Percentiles rank a stretch among this genome's conserved stretches.
These are phyloP conservation scores for Tetragonula carbonaria DNA, from an alignment of 2,888 invertebrate genomes.

Conservation along the genomic window DNA sequence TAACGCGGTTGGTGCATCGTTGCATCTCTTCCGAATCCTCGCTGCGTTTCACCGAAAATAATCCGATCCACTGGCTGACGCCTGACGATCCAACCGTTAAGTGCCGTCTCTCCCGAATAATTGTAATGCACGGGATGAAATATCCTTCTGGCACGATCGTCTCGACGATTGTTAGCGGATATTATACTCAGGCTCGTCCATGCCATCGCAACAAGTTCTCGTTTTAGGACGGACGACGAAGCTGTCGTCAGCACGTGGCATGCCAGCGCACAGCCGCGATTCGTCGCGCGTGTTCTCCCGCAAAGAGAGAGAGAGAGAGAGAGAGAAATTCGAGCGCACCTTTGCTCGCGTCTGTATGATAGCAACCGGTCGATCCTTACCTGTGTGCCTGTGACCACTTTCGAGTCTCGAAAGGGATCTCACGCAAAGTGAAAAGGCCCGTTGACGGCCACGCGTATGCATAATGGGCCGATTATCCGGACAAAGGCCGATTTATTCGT, in stretches of 20 bases:
- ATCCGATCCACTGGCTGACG: slow-evolving; percentile 30
- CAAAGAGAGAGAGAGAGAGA: too few species aligned
- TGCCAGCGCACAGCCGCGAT: too few species aligned
- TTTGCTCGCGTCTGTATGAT: not conserved
- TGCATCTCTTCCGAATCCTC: slow-evolving; percentile 18
- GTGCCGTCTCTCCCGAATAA: slow-evolving; percentile 15
- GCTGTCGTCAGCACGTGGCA: too few species aligned
- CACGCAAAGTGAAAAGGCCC: slow-evolving; percentile 39
- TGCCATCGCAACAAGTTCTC: not conserved
- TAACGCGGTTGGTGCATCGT: slow-evolving; percentile 41
- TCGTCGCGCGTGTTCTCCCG: too few species aligned
- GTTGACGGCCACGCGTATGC: slow-evolving; percentile 33
- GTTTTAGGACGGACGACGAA: not conserved
- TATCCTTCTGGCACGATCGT: slow-evolving; percentile 13
- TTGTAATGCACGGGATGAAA: slow-evolving; percentile 38
- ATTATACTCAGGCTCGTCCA: not conserved
- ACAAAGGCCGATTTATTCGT: slow-evolving; percentile 41
- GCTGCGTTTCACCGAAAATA: slow-evolving; percentile 17
- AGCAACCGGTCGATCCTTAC: slow-evolving; percentile 49
- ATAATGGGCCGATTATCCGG: slow-evolving; percentile 47
- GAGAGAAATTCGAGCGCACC: too few species aligned
- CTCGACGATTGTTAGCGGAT: slow-evolving; percentile 13
- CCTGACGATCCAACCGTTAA: slow-evolving; percentile 3
- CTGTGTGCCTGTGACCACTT: too few species aligned
- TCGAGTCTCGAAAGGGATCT: slow-evolving; percentile 21